Evolutionary conservation across 2,797 vertebrate species (phyloP).

Genomic region (Carapus acus): DNA sequence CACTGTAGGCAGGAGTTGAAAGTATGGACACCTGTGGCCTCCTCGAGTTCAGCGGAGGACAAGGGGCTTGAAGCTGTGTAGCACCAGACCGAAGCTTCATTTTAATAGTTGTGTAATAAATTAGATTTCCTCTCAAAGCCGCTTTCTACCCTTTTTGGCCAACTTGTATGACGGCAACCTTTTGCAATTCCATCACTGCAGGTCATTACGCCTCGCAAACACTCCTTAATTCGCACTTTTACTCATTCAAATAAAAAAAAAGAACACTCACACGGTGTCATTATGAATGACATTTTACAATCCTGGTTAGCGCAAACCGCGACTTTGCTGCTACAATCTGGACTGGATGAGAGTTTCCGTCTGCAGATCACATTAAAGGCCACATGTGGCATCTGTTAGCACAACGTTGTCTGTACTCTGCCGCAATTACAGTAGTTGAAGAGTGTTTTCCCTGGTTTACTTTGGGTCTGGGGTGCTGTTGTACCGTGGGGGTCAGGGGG

Average conservation of each 20-base stretch:
- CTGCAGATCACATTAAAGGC: neutral
- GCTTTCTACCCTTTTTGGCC: too few relatives aligned
- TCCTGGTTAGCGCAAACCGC: neutral
- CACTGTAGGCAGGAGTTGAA: too few relatives aligned
- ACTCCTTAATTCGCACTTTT: neutral
- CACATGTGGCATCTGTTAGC: neutral
- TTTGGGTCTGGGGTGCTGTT: neutral
- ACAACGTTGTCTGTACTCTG: neutral
- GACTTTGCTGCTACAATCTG: neutral
- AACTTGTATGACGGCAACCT: constrained; percentile 4
- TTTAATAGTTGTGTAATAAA: too few relatives aligned
- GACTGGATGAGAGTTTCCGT: neutral
- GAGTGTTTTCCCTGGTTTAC: neutral
- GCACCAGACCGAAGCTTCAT: too few relatives aligned
- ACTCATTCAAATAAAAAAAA: constrained; percentile 3
- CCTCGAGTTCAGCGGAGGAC: too few relatives aligned
- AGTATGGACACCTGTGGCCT: too few relatives aligned
- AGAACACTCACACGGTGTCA: neutral
- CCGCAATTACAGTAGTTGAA: neutral
- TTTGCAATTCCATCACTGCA: constrained; percentile 5
- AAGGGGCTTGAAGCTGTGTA: too few relatives aligned
- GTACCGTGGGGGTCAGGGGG: too few relatives aligned
- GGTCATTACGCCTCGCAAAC: too few relatives aligned
- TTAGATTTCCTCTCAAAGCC: too few relatives aligned
- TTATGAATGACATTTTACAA: neutral